Evolutionary conservation across 1,140 invertebrate genomes (phyloP), one percentile per base, ranked within the genome.

Genomic region (Drosophila littoralis): DNA sequence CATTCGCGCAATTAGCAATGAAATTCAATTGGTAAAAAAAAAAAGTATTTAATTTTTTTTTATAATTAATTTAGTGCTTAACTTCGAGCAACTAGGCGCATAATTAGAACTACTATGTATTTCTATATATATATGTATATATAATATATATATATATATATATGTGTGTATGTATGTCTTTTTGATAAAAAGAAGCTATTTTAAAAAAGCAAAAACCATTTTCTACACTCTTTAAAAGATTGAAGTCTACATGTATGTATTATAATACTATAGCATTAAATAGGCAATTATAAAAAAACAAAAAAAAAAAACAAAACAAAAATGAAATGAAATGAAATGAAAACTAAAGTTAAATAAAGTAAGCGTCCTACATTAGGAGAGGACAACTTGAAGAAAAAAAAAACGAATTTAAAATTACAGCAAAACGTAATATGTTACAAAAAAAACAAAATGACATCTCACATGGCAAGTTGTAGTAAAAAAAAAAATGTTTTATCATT

Each of bases 151-250:
- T 42, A 42, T 71, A 65, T 17, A n/a, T 68, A 68, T 28, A 43
- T 80, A 64, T 91, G 80, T 80, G 70, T 82, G 79, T 90, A 88
- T 90, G 73, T 69, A 86, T 90, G 88, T 80, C 82, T 91, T 90
- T 90, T 90, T 90, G 82, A 91, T 91, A 88, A 90, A 90, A 90
- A 91, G 82, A 80, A 78, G 86, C 84, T 88, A 83, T 88, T 88
- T 88, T 88, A 88, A 83, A 79, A 82, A 88, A 76, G 69, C 50
- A 57, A 90, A 28, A 91, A 91, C 66, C 79, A 89, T 91, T 91
- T 90, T 90, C 86, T 91, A 90, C 82, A 91, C 88, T 91, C 86
- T 91, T 91, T 86, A 91, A 90, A 90, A 88, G 85, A 89, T 78
- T 89, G 85, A 89, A 84, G 68, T 89, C 84, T 89, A 84, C 85